Percentiles rank a stretch among this genome's conserved stretches.
Evolutionary conservation across 53 echinoderm and acorn worm genomes (phyloP).

Genomic region (Echinarachnius parma): DNA sequence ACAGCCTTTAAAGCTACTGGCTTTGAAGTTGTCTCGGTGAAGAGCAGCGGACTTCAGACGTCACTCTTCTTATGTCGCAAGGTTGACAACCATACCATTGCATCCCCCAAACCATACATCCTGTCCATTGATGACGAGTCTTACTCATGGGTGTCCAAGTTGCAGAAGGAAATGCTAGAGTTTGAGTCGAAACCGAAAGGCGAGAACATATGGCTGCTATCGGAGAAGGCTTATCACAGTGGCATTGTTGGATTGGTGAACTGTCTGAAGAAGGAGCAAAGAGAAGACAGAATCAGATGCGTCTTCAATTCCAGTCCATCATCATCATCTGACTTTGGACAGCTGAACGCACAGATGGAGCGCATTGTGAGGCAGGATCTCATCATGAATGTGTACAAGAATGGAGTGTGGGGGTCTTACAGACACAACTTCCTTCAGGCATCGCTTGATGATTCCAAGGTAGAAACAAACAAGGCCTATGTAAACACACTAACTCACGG

Average conservation of each 20-base stretch:
- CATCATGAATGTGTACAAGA: conserved; percentile 65
- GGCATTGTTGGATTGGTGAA: conserved; percentile 81
- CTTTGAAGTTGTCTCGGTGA: conserved; percentile 60
- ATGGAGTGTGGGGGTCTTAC: conserved; percentile 73
- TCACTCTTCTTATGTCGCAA: conserved; percentile 68
- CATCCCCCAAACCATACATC: conserved; percentile 13
- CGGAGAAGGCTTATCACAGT: conserved; percentile 51
- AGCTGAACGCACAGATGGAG: conserved; percentile 18
- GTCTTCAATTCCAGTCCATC: conserved; percentile 65
- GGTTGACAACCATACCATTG: background rate
- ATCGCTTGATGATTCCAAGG: conserved; percentile 44
- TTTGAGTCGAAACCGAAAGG: conserved; percentile 22
- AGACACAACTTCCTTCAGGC: conserved; percentile 57
- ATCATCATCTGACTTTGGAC: conserved; percentile 34
- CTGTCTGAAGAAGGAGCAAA: conserved; percentile 68
- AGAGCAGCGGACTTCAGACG: conserved; percentile 58
- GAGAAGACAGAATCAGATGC: conserved; percentile 68
- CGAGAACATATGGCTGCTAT: conserved; percentile 66
- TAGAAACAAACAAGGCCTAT: conserved; percentile 62
- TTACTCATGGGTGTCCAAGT: conserved; percentile 60
- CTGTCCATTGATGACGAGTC: conserved; percentile 34
- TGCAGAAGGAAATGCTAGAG: conserved; percentile 48
- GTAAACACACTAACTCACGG: conserved; percentile 74
- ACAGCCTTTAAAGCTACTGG: conserved; percentile 42
- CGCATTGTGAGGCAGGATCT: conserved; percentile 51